A percentile compares a stretch with the other conserved stretches of the same genome.
These are phyloP conservation scores for Zaprionus africanus DNA, from an alignment of 1,140 invertebrate species.

Conservation along the genomic window DNA sequence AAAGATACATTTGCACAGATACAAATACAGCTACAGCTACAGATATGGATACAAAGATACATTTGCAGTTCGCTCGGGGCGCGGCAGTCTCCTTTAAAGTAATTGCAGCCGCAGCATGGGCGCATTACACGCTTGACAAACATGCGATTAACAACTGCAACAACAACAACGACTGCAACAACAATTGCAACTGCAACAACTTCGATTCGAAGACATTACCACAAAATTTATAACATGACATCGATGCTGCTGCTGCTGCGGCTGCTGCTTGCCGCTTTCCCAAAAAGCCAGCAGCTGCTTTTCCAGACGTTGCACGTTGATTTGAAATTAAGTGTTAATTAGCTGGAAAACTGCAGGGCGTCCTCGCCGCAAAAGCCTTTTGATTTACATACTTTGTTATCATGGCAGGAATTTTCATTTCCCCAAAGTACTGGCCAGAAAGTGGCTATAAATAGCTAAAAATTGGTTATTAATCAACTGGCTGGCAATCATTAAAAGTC, in stretches of 20 bases:
- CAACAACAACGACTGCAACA: conserved; percentile 52
- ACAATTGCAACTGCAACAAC: conserved; percentile 54
- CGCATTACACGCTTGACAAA: conserved; percentile 81
- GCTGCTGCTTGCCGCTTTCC: conserved; percentile 23
- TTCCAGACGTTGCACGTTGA: conserved; percentile 46
- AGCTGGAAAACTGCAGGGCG: conserved; percentile 78
- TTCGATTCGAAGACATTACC: conserved; percentile 74
- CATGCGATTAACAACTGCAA: conserved; percentile 77
- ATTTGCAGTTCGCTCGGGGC: conserved; percentile 11
- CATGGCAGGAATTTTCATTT: conserved; percentile 32
- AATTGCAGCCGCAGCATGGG: conserved; percentile 77
- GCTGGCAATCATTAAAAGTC: conserved; percentile 2
- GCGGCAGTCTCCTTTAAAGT: conserved; percentile 51
- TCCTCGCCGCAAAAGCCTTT: conserved; percentile 49
- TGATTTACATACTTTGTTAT: conserved; percentile 60
- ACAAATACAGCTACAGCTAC: conserved; percentile 38
- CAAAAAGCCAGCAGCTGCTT: conserved; percentile 20
- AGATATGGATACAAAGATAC: conserved; percentile 10
- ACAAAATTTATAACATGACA: conserved; percentile 78
- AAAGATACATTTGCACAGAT: conserved; percentile 34
- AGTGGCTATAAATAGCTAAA: conserved; percentile 11
- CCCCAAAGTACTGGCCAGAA: conserved; percentile 18
- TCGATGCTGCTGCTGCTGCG: conserved; percentile 56
- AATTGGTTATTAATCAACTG: conserved; percentile 4
- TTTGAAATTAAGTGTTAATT: conserved; percentile 82